Conservation (phyloP, 2,113 vertebrate species). For the Microtus oregoni region DNA sequence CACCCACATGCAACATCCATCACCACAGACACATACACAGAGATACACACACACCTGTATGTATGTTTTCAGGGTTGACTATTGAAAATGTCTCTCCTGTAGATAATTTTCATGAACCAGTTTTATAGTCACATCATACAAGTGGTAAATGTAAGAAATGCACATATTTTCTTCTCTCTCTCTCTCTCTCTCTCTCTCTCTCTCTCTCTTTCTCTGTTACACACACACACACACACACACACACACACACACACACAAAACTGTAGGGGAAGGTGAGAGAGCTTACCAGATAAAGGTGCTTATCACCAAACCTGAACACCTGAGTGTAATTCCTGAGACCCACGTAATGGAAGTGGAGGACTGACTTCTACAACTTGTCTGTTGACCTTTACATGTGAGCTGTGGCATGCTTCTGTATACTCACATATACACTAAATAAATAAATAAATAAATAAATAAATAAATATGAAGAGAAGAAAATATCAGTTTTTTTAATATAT, state of each 20-base stretch:
- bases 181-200: background rate
- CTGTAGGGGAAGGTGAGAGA: background rate
- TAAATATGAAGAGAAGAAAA: background rate
- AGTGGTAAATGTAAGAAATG: slow-evolving; percentile 16
- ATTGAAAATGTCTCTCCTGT: too few relatives aligned
- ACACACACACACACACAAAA: background rate
- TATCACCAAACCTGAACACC: background rate
- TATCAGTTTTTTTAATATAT: background rate
- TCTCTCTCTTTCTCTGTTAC: background rate
- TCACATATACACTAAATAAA: background rate
- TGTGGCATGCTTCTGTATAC: background rate
- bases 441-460: background rate
- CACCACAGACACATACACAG: too few relatives aligned
- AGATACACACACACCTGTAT: too few relatives aligned
- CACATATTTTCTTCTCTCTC: background rate
- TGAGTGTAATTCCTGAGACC: background rate
- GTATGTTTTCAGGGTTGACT: too few relatives aligned
- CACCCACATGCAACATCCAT: too few relatives aligned
- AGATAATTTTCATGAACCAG: too few relatives aligned
- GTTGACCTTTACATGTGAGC: background rate
- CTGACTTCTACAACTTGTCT: background rate
- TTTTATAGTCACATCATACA: background rate
- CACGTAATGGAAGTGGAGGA: background rate
- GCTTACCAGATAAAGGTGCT: background rate
- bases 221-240: background rate